Evolutionary conservation across 2,888 invertebrate genomes (phyloP), one percentile per base, ranked within the genome.

Genomic region (Poecilobothrus nobilitatus): DNA sequence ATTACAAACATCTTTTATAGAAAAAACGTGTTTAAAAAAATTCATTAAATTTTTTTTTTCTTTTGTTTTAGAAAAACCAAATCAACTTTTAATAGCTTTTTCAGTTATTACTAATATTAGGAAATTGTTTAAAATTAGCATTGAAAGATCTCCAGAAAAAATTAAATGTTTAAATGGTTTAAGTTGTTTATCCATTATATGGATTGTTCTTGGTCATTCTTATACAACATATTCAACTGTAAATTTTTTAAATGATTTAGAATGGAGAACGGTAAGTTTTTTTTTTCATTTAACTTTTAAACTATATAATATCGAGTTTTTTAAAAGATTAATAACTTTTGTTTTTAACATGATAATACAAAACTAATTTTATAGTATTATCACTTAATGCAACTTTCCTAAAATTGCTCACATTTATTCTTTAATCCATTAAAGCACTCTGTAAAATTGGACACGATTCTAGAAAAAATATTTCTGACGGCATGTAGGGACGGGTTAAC

Each of bases 111-210:
- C 68, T 2, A 71, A 71, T 44, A 67, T 66, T 53, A 65, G 44
- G 18, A 68, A 69, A 20, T 6, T 71, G 1, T 71, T 71, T 22
- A 64, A 41, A 66, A 63, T 78, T 33, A 70, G 73, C 5, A 21
- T 74, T 2, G 67, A 69, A 1, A 71, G 53, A 8, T 73, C 73
- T 12, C 74, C 73, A 1, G 66, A 73, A 1, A 74, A 78, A 70
- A 71, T 78, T n/a, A 72, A 76, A 63, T 83, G 83, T 71, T 74
- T 84, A 21, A 74, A 82, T 73, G 84, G 84, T 8, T 77, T 84
- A 2, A 77, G 82, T 41, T 78, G 79, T 61, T 41, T 84, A 33
- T 83, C 82, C 21, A 78, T 82, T 65, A 73, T 82, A 69, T 84
- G 83, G 83, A 78, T 84, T 3, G 73, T 84, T 2, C 76, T 78